Percentiles rank a stretch among this genome's conserved stretches.
Conservation (phyloP, 2,113 vertebrate species). For the Archocentrus centrarchus region DNA sequence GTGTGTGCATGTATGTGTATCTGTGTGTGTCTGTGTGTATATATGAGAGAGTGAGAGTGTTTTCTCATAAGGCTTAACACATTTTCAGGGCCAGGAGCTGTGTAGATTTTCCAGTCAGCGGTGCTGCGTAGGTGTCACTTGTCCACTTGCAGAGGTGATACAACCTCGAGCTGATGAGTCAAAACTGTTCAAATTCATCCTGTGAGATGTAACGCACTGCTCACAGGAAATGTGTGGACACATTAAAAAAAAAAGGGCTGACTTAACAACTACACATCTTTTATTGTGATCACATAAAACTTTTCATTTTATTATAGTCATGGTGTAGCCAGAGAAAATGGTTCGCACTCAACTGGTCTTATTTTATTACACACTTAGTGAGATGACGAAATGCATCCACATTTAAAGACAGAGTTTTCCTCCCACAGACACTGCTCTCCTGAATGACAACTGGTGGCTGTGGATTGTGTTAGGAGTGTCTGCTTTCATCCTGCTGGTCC, state of each 20-base stretch:
- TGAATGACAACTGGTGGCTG: neutral
- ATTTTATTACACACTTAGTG: too few species aligned
- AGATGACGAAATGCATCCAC: neutral
- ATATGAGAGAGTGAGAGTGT: neutral
- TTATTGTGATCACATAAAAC: neutral
- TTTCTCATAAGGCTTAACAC: neutral
- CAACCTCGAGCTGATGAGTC: neutral
- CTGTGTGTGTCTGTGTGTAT: neutral
- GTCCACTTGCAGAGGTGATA: neutral
- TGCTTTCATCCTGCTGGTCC: constrained; percentile 21
- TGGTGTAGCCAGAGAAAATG: neutral
- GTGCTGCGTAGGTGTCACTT: neutral
- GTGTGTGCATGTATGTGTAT: constrained; percentile 36
- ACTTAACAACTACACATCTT: accelerated
- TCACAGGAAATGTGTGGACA: neutral
- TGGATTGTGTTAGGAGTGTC: constrained; percentile 23
- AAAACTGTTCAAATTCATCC: neutral
- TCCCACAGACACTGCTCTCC: accelerated
- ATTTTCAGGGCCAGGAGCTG: neutral
- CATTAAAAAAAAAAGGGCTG: neutral
- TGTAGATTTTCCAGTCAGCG: neutral
- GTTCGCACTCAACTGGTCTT: neutral
- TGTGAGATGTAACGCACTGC: neutral
- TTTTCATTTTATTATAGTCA: neutral
- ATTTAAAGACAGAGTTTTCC: neutral